These are phyloP conservation scores for Podarcis cretensis DNA, from an alignment of 2,113 vertebrate species.

Conservation along the genomic window DNA sequence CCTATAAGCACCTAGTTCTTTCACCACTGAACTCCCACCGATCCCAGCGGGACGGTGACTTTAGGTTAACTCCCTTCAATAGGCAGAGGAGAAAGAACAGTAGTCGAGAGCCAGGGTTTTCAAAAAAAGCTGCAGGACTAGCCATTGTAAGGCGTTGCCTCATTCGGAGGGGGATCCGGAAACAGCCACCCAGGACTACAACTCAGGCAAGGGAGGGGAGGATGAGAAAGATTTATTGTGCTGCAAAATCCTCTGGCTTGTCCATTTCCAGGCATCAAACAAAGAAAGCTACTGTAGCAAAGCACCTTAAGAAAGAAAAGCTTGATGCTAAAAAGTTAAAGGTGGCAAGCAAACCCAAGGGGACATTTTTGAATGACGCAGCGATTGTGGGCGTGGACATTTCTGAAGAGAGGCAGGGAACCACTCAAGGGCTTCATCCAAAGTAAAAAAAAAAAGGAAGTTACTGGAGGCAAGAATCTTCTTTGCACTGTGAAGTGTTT, in stretches of 20 bases:
- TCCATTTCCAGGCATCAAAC: constrained; percentile 53
- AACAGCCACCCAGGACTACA: constrained; percentile 57
- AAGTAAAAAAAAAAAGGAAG: constrained; percentile 29
- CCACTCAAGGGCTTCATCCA: constrained; percentile 37
- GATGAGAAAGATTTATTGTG: constrained; percentile 59
- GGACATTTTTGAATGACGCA: constrained; percentile 47
- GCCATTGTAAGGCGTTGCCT: constrained; percentile 42
- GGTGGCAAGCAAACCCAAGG: constrained; percentile 47
- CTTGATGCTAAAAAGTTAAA: constrained; percentile 56
- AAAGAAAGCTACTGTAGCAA: constrained; percentile 60
- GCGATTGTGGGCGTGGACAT: constrained; percentile 26
- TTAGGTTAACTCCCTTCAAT: constrained; percentile 57
- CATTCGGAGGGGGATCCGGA: constrained; percentile 54
- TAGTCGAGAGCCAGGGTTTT: constrained; percentile 50
- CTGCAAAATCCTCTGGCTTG: constrained; percentile 60
- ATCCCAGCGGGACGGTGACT: constrained; percentile 45
- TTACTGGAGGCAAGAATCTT: constrained; percentile 27
- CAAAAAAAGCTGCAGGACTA: constrained; percentile 50
- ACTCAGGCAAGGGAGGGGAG: constrained; percentile 64
- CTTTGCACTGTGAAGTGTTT: constrained; percentile 44
- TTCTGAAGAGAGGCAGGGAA: constrained; percentile 53
- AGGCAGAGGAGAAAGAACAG: constrained; percentile 57
- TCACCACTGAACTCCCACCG: constrained; percentile 59
- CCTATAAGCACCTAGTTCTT: constrained; percentile 57
- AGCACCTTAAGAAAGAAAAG: constrained; percentile 66